Conservation (phyloP, 2,113 vertebrate species). For the Talpa occidentalis region DNA sequence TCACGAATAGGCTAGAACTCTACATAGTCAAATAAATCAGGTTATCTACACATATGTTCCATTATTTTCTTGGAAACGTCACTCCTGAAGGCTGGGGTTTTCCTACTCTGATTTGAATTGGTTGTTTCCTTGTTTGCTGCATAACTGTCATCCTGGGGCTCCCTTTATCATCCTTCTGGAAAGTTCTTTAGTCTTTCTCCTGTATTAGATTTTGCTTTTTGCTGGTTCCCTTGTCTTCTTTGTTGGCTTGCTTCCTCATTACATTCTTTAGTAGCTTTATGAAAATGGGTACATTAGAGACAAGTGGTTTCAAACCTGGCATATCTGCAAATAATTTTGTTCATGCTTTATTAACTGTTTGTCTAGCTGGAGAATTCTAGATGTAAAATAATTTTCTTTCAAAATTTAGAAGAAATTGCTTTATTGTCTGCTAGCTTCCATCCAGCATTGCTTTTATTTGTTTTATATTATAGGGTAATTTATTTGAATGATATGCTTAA, state of each 20-base stretch:
- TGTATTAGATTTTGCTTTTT: neutral
- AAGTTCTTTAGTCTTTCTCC: neutral
- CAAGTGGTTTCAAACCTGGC: neutral
- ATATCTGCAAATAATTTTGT: constrained; percentile 15
- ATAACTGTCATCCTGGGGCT: neutral
- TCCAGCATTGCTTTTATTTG: constrained; percentile 41
- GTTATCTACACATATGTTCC: neutral
- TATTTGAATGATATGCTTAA: constrained; percentile 43
- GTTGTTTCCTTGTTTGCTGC: neutral
- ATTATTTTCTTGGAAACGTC: constrained; percentile 22
- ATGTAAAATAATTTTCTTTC: constrained; percentile 29
- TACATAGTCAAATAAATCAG: constrained; percentile 5
- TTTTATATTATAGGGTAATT: constrained; percentile 39
- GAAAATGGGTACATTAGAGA: neutral
- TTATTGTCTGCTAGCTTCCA: neutral
- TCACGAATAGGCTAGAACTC: neutral
- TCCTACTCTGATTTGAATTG: neutral
- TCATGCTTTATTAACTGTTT: constrained; percentile 18
- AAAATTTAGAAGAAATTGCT: constrained; percentile 45
- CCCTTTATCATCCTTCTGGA: constrained; percentile 29
- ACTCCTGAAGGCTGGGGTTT: neutral
- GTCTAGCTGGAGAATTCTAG: constrained; percentile 20
- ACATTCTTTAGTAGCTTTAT: neutral
- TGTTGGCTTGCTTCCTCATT: neutral
- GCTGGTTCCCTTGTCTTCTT: neutral